Percentiles rank a stretch among this genome's conserved stretches.
Conservation (phyloP, 2,888 invertebrate species). For the Phoenoteleia sp. region DNA sequence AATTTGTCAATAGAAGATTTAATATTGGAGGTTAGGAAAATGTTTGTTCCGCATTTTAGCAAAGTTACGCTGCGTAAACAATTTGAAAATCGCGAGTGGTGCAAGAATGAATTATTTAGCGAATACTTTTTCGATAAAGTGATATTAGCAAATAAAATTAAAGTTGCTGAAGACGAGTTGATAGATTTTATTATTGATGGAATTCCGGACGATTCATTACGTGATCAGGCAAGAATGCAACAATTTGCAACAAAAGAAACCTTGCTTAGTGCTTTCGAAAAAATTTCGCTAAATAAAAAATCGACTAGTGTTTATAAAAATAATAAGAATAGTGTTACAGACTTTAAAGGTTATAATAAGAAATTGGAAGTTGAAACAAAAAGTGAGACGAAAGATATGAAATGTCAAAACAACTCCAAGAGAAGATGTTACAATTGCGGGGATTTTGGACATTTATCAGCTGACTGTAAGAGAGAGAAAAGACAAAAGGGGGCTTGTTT, state of each 20-base stretch:
- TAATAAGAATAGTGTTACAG: neutral
- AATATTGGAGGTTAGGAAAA: constrained; percentile 11
- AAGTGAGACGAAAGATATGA: no score
- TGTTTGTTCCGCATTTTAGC: constrained; percentile 22
- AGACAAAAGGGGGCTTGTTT: constrained; percentile 15
- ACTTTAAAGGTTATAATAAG: neutral
- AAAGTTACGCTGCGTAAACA: constrained; percentile 31
- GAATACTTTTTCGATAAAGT: constrained; percentile 46
- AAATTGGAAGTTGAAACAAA: no score
- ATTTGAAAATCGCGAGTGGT: constrained; percentile 52
- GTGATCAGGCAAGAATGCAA: constrained; percentile 64
- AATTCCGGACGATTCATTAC: constrained; percentile 39
- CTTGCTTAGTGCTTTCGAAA: constrained; percentile 8
- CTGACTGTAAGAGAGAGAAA: neutral
- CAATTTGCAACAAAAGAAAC: neutral
- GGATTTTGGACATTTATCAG: constrained; percentile 4
- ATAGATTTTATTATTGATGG: constrained; percentile 57
- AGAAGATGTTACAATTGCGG: constrained; percentile 47
- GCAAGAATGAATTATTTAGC: constrained; percentile 23
- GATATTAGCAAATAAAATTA: constrained; percentile 43
- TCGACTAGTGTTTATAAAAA: neutral
- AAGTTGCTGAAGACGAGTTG: constrained; percentile 28
- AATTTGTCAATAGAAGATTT: constrained; percentile 8
- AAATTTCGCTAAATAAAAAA: constrained; percentile 13
- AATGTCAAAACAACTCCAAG: no score